These are phyloP conservation scores for Sciaenops ocellatus DNA, from an alignment of 2,797 vertebrate species.

Conservation along the genomic window DNA sequence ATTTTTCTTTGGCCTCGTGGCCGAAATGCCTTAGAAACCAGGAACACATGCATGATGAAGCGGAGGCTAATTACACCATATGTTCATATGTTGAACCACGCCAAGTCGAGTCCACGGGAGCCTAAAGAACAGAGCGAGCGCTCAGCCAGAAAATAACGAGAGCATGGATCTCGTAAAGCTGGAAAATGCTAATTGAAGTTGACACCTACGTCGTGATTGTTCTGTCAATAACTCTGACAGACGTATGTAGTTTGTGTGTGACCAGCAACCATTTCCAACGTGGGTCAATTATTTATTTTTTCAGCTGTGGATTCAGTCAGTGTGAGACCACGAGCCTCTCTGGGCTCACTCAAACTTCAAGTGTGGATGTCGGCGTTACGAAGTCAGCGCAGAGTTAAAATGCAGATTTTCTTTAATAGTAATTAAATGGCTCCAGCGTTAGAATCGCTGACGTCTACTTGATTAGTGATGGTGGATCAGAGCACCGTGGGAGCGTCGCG, in stretches of 20 bases:
- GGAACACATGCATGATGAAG: slow-evolving; percentile 45
- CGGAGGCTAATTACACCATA: slow-evolving; percentile 45
- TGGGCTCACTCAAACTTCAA: slow-evolving; percentile 29
- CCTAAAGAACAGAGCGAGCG: neutral
- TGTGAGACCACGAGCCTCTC: slow-evolving; percentile 1
- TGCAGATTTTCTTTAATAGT: neutral
- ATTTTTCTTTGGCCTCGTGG: neutral
- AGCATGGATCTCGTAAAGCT: slow-evolving; percentile 20
- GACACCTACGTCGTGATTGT: slow-evolving; percentile 18
- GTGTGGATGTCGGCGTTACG: neutral
- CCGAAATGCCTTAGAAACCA: slow-evolving; percentile 52
- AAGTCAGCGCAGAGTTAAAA: neutral
- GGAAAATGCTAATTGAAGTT: slow-evolving; percentile 4
- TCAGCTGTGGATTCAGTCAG: slow-evolving; percentile 5
- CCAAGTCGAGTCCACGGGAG: neutral
- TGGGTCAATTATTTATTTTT: slow-evolving; percentile 16
- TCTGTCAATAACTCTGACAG: slow-evolving; percentile 38
- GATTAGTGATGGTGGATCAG: too few relatives aligned
- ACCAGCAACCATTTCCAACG: slow-evolving; percentile 24
- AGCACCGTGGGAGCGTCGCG: too few relatives aligned
- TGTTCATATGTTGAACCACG: slow-evolving; percentile 1
- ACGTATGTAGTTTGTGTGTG: neutral
- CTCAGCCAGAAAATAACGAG: slow-evolving; percentile 7
- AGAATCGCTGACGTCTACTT: neutral
- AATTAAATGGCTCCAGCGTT: neutral